phyloP scores from a whole-genome alignment of 2,888 invertebrate species.

The Ganaspis brasiliensis region DNA sequence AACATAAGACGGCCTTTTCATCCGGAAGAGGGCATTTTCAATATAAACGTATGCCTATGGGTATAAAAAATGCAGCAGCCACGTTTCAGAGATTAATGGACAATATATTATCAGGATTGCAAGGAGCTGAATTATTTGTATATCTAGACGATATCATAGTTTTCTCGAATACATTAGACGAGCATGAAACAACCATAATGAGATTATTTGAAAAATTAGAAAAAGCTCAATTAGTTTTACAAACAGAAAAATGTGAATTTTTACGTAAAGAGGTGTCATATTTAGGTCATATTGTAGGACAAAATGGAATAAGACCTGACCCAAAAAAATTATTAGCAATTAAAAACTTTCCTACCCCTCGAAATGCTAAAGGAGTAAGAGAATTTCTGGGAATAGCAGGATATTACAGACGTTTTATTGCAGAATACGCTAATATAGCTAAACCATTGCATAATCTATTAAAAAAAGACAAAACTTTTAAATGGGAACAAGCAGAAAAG shows the following conservation, averaged over 20 bases:
- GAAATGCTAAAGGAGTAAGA: too few relatives aligned
- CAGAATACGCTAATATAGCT: too few relatives aligned
- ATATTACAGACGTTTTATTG: too few relatives aligned
- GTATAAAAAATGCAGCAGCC: neutral
- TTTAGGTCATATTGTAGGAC: slow-evolving; percentile 59
- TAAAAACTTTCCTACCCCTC: slow-evolving; percentile 2
- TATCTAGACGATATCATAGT: neutral
- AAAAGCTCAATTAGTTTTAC: neutral
- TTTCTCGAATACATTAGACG: neutral
- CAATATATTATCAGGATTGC: neutral
- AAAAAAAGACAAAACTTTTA: too few relatives aligned
- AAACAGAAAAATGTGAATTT: slow-evolving; percentile 56
- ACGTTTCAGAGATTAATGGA: neutral
- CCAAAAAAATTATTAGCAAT: slow-evolving; percentile 51
- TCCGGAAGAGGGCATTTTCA: neutral
- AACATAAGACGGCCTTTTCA: neutral
- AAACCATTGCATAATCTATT: too few relatives aligned
- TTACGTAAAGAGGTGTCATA: slow-evolving; percentile 50
- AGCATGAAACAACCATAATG: neutral
- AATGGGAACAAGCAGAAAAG: too few relatives aligned
- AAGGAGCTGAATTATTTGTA: neutral
- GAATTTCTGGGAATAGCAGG: too few relatives aligned
- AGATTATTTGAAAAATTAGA: neutral
- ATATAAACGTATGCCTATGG: slow-evolving; percentile 21
- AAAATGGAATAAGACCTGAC: slow-evolving; percentile 55